Conservation (phyloP, 92 coral and sea anemone species). For the Nematostella vectensis region DNA sequence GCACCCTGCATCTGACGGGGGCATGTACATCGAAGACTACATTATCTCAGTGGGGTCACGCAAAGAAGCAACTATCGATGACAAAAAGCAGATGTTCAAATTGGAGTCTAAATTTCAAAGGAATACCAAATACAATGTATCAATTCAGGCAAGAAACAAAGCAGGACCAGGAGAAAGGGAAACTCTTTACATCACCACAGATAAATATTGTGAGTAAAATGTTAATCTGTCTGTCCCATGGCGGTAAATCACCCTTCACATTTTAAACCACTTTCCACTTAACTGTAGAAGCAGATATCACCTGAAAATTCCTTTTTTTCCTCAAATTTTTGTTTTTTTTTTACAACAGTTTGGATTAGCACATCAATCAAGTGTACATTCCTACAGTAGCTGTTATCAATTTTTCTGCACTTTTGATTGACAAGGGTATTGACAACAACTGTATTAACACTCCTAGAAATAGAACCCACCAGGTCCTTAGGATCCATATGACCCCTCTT, state of each 20-base stretch:
- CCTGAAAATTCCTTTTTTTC: background rate
- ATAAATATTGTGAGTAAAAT: constrained; percentile 40
- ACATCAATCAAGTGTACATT: background rate
- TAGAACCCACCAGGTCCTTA: too few species aligned
- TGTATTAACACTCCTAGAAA: too few species aligned
- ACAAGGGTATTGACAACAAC: too few species aligned
- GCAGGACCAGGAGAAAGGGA: constrained; percentile 15
- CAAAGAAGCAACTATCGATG: background rate
- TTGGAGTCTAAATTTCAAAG: background rate
- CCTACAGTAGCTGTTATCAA: too few species aligned
- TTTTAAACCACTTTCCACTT: too few species aligned
- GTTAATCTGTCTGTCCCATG: background rate
- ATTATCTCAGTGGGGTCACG: background rate
- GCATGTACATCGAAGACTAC: constrained; percentile 27
- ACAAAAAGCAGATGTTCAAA: background rate
- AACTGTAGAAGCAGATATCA: too few species aligned
- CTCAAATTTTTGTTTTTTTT: background rate
- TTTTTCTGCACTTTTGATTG: too few species aligned
- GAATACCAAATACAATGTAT: constrained; percentile 12
- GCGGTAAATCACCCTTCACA: too few species aligned
- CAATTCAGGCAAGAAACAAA: constrained; percentile 17
- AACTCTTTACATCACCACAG: constrained; percentile 4
- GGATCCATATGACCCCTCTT: too few species aligned
- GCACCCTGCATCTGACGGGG: constrained; percentile 42
- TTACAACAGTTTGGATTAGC: background rate